Base-by-base conservation (phyloP, 2,888 invertebrate species). In the Syrphus vitripennis region DNA sequence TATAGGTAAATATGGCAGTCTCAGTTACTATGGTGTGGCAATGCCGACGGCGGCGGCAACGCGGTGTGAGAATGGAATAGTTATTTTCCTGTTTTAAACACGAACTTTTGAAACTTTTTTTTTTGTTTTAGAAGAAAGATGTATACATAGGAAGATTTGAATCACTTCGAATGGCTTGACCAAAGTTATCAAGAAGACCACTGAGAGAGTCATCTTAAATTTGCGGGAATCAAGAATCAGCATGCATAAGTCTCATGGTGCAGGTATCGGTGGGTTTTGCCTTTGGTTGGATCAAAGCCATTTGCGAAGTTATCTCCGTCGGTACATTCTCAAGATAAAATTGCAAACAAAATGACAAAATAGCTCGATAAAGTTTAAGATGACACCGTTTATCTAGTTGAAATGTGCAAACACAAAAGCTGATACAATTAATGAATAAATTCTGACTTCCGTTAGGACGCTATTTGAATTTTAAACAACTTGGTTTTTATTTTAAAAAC, bases 61-160 rank as follows among this genome's bases (percentile, higher is more conserved):
- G 7, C 24, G 7, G 24, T 6, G n/a, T n/a, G n/a, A 14, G 24
- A 50, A 24, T 50, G 14, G 14, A 50, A 14, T 50, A 14, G 4
- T 45, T 21, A 14, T 50, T 50, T 50, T 14, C 24, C 14, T n/a
- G 12, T 24, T 50, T 26, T 24, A n/a, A 14, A 26, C n/a, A 24
- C 14, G 24, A 26, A 24, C 14, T 50, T 48, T 50, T 50, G 12
- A 21, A 21, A 4, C 12, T 1, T 42, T 24, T 59, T 21, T 9
- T 50, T 57, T 40, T 31, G 16, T 14, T 10, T 48, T 57, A 50
- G 57, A 57, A 70, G 77, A 31, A 55, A 55, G 29, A 55, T 55
- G 14, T 53, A n/a, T 5, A 12, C 1, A 5, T 9, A 29, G 26
- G 9, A 10, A 53, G 53, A 55, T 55, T 55, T 16, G 3, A 53